phyloP scores from a whole-genome alignment of 2,113 vertebrate genomes.

The Notechis scutatus region DNA sequence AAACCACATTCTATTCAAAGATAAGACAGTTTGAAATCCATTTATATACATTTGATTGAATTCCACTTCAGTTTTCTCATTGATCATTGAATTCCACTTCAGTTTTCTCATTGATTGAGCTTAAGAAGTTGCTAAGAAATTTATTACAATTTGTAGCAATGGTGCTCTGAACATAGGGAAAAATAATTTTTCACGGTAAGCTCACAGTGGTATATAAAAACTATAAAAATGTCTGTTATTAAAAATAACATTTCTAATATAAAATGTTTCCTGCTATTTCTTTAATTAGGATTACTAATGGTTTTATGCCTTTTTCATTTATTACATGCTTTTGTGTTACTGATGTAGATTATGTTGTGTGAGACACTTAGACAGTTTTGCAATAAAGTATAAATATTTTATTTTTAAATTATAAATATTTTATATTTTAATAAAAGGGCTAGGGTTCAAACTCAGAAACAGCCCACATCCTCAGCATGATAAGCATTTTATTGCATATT shows the following conservation, averaged over 20 bases:
- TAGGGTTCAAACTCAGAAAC: not conserved
- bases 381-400: not conserved
- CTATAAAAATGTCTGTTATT: not conserved
- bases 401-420: not conserved
- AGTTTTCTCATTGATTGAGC: not conserved
- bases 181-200: not conserved
- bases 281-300: not conserved
- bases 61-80: not conserved
- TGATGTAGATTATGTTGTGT: not conserved
- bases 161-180: not conserved
- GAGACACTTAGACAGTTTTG: not conserved
- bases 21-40: not conserved
- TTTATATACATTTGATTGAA: not conserved
- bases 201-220: not conserved
- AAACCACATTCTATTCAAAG: not conserved
- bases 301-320: not conserved
- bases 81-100: not conserved
- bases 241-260: not conserved
- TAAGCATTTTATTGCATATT: not conserved
- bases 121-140: not conserved
- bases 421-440: not conserved
- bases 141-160: not conserved
- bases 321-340: not conserved
- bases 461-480: not conserved
- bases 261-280: not conserved